Evolutionary conservation across 35 echinoderm and acorn worm species (phyloP).

Genomic region (Acanthaster planci): DNA sequence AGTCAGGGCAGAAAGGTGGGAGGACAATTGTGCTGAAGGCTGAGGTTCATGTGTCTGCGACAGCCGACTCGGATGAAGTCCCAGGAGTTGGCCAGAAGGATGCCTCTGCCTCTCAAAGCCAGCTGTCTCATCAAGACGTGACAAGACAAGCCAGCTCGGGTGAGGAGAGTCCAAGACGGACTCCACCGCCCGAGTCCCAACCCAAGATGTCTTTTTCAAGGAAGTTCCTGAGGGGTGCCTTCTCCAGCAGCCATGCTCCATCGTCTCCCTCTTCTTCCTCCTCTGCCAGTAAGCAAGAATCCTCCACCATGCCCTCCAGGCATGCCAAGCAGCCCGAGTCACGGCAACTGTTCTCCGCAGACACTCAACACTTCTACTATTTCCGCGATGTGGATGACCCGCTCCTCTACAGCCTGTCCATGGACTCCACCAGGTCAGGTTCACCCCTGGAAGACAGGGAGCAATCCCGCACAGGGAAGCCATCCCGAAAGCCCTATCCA

Average conservation of each 20-base stretch:
- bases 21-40: not conserved
- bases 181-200: not conserved
- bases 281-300: not conserved
- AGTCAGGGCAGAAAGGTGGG: not conserved
- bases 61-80: not conserved
- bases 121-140: not conserved
- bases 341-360: not conserved
- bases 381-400: constrained; percentile 7
- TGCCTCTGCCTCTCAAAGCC: not conserved
- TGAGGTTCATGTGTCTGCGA: constrained; percentile 2
- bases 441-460: not conserved
- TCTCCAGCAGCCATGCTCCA: not conserved
- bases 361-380: constrained; percentile 16
- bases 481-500: not conserved
- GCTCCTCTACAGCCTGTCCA: not conserved
- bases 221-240: too few relatives aligned
- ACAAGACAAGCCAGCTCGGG: not conserved
- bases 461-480: not conserved
- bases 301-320: not conserved
- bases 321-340: not conserved
- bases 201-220: too few relatives aligned
- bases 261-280: not conserved
- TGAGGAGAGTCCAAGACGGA: not conserved
- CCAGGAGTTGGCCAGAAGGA: not conserved
- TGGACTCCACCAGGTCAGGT: not conserved